Conservation (phyloP, 2,113 vertebrate genomes). For the Brachypteracias leptosomus region DNA sequence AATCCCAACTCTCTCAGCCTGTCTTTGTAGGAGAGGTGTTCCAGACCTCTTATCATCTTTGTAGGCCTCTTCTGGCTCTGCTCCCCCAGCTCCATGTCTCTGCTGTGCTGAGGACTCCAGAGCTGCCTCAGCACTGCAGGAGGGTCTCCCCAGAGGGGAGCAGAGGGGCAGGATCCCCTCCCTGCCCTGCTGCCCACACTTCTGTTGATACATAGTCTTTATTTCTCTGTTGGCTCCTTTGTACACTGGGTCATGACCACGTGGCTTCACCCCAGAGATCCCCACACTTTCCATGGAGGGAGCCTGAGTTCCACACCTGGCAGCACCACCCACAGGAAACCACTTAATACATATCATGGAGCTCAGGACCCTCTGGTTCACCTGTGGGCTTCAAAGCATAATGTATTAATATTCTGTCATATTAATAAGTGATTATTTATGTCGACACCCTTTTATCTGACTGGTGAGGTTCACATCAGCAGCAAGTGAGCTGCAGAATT, state of each 20-base stretch:
- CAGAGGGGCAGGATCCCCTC: too few relatives aligned
- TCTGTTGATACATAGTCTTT: not conserved
- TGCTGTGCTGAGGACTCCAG: too few relatives aligned
- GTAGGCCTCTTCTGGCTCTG: too few relatives aligned
- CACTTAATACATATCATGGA: not conserved
- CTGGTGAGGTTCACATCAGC: not conserved
- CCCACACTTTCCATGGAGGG: not conserved
- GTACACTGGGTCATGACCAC: not conserved
- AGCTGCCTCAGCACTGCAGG: too few relatives aligned
- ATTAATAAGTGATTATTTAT: slow-evolving; percentile 29
- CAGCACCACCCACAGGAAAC: not conserved
- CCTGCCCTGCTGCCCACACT: too few relatives aligned
- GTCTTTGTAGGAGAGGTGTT: too few relatives aligned
- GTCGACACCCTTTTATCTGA: slow-evolving; percentile 18
- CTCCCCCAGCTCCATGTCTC: too few relatives aligned
- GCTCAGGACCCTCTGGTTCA: not conserved
- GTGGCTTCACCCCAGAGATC: not conserved
- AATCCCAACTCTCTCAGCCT: too few relatives aligned
- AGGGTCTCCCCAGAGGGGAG: too few relatives aligned
- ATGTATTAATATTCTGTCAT: not conserved
- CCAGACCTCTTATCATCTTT: too few relatives aligned
- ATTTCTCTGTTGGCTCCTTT: not conserved
- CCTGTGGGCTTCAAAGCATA: not conserved
- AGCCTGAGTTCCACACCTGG: not conserved
- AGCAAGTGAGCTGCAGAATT: slow-evolving; percentile 8